Percentiles rank a stretch among this genome's conserved stretches.
Conservation (phyloP, 2,797 vertebrate genomes). For the Linurgus olivaceus region DNA sequence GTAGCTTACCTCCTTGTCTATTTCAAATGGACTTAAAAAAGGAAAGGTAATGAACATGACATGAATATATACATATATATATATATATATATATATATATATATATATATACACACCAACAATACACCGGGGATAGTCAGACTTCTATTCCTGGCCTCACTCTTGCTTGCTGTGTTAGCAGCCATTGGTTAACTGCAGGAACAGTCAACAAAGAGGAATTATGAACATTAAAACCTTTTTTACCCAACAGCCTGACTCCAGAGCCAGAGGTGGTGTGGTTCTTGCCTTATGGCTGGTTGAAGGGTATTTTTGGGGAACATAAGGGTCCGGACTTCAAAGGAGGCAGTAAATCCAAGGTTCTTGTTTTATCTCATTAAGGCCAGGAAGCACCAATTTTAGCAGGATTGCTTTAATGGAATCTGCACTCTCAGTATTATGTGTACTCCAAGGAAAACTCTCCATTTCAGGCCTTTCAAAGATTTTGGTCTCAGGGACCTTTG, state of each 20-base stretch:
- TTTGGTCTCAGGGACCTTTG: background rate
- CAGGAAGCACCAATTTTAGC: background rate
- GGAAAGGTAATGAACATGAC: background rate
- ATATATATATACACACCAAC: background rate
- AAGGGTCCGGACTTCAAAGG: background rate
- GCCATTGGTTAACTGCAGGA: background rate
- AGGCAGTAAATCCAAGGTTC: background rate
- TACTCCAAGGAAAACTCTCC: background rate
- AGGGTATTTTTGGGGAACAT: background rate
- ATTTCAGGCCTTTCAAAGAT: background rate
- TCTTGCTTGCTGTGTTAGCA: background rate
- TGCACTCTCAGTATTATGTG: background rate
- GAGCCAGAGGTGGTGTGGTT: background rate
- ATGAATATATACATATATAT: background rate
- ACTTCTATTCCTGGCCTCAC: background rate
- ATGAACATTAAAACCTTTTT: background rate
- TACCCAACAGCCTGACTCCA: background rate
- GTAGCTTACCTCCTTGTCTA: background rate
- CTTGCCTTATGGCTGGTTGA: background rate
- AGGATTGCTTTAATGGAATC: background rate
- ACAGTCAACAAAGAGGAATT: background rate
- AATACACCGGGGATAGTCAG: background rate
- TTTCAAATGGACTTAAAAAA: background rate
- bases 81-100: too few relatives aligned
- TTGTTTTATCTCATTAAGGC: background rate